Conservation (phyloP, 23 tunicate species). For the Pegea sp. region DNA sequence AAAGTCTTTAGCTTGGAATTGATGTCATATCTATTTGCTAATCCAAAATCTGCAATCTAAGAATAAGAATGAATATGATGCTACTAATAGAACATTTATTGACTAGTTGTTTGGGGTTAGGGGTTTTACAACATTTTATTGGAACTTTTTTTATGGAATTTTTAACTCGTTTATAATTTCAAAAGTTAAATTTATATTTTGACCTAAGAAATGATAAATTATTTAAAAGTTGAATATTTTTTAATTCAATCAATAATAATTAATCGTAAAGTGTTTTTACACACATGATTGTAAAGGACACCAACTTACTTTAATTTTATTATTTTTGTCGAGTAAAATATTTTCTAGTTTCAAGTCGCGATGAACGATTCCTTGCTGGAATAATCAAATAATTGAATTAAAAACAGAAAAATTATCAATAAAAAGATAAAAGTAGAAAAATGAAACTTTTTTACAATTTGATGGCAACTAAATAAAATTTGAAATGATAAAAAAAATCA, state of each 20-base stretch:
- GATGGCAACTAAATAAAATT: no score
- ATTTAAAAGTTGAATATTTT: no score
- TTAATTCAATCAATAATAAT: no score
- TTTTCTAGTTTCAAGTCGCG: conserved; percentile 63
- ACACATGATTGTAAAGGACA: no score
- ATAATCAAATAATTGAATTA: not conserved
- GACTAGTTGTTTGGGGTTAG: not conserved
- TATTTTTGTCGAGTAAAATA: conserved; percentile 25
- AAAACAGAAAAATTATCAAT: not conserved
- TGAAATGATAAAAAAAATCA: no score
- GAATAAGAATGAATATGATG: not conserved
- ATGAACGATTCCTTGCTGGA: conserved; percentile 49
- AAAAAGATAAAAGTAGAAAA: not conserved
- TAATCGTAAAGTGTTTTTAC: no score
- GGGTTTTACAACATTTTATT: not conserved
- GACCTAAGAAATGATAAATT: no score
- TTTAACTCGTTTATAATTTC: no score
- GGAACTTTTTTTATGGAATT: not conserved
- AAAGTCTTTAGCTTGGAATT: conserved; percentile 26
- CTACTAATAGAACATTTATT: not conserved
- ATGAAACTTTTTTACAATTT: not conserved
- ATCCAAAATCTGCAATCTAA: conserved; percentile 72
- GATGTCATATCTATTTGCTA: conserved; percentile 24
- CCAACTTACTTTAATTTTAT: conserved; percentile 30
- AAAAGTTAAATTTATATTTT: no score